Conservation (phyloP, 2,113 vertebrate genomes). For the Anhinga rufa region DNA sequence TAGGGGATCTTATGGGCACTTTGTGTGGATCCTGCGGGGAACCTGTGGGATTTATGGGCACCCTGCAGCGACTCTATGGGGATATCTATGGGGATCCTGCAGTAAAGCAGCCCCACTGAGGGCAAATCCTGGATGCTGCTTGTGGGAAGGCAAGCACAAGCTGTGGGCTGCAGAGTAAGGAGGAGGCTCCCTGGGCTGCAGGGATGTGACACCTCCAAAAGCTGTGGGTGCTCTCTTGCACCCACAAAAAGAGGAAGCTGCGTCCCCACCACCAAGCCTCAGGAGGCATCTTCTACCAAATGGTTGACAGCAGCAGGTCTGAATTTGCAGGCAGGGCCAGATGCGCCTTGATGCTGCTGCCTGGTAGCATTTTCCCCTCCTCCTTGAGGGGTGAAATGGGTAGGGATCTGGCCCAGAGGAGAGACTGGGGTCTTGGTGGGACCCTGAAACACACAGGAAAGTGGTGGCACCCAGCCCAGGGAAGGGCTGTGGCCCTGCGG, state of each 20-base stretch:
- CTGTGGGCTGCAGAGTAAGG: neutral
- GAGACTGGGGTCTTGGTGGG: neutral
- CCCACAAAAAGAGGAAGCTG: neutral
- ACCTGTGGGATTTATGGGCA: neutral
- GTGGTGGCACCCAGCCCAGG: neutral
- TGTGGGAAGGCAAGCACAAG: accelerated
- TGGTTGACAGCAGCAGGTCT: neutral
- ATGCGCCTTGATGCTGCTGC: neutral
- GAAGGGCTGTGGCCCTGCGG: neutral
- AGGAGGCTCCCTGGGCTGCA: neutral
- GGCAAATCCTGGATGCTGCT: neutral
- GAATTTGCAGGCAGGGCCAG: neutral
- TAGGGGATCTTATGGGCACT: neutral
- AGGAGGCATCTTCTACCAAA: neutral
- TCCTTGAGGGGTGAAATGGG: neutral
- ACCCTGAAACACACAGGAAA: neutral
- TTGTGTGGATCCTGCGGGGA: neutral
- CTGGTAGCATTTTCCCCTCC: neutral
- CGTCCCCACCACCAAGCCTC: neutral
- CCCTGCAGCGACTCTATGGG: accelerated
- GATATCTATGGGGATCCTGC: neutral
- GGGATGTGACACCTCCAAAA: neutral
- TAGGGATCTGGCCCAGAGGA: neutral
- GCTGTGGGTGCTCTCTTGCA: neutral
- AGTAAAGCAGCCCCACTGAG: neutral